phyloP scores from a whole-genome alignment of 2,888 invertebrate genomes.

The Reticulitermes lucifugus region DNA sequence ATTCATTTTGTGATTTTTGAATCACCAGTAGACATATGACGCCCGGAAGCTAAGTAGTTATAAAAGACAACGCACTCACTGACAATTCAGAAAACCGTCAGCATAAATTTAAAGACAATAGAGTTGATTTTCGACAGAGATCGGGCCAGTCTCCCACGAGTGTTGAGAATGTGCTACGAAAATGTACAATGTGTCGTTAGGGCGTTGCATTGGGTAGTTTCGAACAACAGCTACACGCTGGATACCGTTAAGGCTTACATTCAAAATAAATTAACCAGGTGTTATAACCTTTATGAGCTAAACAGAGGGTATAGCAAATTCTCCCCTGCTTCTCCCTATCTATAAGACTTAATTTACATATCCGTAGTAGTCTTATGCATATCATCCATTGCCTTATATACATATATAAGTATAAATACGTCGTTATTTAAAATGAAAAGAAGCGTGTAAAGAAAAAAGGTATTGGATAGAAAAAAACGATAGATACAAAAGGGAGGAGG shows the following conservation, averaged over 20 bases:
- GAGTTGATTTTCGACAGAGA: no score
- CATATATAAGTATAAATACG: conserved; percentile 40
- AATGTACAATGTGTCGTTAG: neutral
- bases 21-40: no score
- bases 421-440: conserved; percentile 43
- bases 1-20: no score
- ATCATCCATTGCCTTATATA: conserved; percentile 18
- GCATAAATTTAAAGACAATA: no score
- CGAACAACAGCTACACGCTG: conserved; percentile 7
- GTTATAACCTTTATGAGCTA: conserved; percentile 32
- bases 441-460: conserved; percentile 23
- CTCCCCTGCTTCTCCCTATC: conserved; percentile 36
- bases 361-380: conserved; percentile 19
- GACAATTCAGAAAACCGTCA: no score
- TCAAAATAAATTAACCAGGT: conserved; percentile 47
- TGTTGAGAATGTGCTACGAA: no score
- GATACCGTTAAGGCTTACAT: conserved; percentile 39
- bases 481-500: conserved; percentile 39
- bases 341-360: conserved; percentile 39
- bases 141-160: neutral
- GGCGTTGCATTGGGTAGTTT: neutral
- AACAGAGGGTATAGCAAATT: conserved; percentile 7
- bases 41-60: no score
- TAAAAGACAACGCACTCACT: no score
- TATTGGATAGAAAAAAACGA: neutral